Conservation (phyloP, 2,797 vertebrate species). For the Tenualosa ilisha region DNA sequence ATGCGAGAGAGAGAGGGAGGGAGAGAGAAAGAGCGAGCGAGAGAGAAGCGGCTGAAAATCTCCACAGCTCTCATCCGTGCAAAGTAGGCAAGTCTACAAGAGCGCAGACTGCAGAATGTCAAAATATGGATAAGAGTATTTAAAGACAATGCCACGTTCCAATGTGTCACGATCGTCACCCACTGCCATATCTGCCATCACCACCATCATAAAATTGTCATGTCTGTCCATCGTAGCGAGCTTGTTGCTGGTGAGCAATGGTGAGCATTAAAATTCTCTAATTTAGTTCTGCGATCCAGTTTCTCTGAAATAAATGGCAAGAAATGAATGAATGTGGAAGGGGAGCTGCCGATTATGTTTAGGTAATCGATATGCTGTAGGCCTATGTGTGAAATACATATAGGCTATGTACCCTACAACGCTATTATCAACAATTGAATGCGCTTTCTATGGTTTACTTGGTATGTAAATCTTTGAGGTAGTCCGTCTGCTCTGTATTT, state of each 20-base stretch:
- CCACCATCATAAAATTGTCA: neutral
- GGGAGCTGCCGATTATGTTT: neutral
- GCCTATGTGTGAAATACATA: neutral
- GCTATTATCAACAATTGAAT: neutral
- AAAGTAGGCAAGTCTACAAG: constrained; percentile 30
- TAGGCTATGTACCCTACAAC: neutral
- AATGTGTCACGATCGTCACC: neutral
- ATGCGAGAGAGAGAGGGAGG: constrained; percentile 54
- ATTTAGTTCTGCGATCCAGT: neutral
- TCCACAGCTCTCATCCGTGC: constrained; percentile 2
- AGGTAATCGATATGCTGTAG: neutral
- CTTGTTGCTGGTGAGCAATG: neutral
- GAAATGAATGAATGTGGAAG: neutral
- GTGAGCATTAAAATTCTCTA: neutral
- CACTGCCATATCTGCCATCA: neutral
- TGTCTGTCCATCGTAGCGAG: neutral
- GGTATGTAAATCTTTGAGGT: neutral
- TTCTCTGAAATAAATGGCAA: neutral
- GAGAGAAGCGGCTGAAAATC: constrained; percentile 17
- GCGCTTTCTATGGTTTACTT: neutral
- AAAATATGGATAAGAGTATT: constrained; percentile 17
- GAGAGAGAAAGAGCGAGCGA: constrained; percentile 36
- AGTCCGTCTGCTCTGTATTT: neutral
- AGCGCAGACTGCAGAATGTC: constrained; percentile 20
- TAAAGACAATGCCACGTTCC: constrained; percentile 6